Base-by-base conservation (phyloP, 2,113 vertebrate genomes). In the Chaenocephalus aceratus region DNA sequence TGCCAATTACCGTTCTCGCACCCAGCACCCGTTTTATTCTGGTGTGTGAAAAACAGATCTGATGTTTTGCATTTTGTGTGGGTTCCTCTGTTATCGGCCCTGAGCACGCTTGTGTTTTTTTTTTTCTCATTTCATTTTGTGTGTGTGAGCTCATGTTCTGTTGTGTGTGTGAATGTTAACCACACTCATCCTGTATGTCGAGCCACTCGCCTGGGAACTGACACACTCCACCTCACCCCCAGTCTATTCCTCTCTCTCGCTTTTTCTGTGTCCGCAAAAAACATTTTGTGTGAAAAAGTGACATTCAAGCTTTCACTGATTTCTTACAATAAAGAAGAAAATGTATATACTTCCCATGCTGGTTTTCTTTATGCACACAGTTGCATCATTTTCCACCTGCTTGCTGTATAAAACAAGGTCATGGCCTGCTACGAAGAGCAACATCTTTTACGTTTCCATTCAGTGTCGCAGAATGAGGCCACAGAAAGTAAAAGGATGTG, bases 181-280 rank as follows among this genome's bases (percentile, higher is more conserved):
- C 94, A 89, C 94, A 87, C 41, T 89, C 91, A 91, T 95, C 94
- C 92, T 95, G 93, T 94, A 71, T 63, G 73, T 84, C 62, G 73
- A 94, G 91, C 95, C 94, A 93, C 95, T 89, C 92, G 93, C 86
- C 89, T 95, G 94, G 88, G 94, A 95, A 94, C 85, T 8, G 2
- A 34, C 44, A 2, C 54, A 67, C 67, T 81, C 63, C 0, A 5
- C 56, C 62, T 81, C 67, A 30, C 49, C 59, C 59, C 52, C 23
- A 0, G 12, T 48, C 77, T 88, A 60, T 82, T 70, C 70, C 76
- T 71, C 46, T 69, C 51, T 11, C 21, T 3, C 79, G 49, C 21
- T n/a, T 44, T 72, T 26, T 59, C 54, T 15, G 18, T 3, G 77
- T 53, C 21, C 62, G 36, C 41, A 80, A 61, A 12, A 64, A 62